phyloP scores from a whole-genome alignment of 2,888 invertebrate genomes.

The Rambutsinella grinnellia region DNA sequence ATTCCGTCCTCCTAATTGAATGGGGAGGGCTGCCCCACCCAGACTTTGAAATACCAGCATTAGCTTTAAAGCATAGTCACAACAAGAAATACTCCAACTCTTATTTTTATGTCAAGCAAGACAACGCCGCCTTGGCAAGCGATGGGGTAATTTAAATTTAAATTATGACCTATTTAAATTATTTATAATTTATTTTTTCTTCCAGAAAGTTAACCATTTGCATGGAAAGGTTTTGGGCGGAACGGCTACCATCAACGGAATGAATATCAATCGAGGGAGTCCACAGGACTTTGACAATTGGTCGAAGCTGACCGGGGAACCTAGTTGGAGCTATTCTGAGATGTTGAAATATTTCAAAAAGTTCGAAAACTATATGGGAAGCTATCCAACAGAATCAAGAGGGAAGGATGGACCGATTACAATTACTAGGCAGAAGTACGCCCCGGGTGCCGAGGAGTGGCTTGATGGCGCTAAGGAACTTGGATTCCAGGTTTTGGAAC shows the following conservation, averaged over 20 bases:
- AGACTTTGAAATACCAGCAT: neutral
- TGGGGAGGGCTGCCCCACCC: neutral
- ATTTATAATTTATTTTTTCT: neutral
- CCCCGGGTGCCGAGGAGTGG: conserved; percentile 6
- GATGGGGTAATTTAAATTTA: neutral
- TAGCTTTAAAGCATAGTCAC: neutral
- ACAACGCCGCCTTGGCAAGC: neutral
- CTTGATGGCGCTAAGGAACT: conserved; percentile 1
- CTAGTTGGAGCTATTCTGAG: conserved; percentile 38
- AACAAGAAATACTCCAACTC: neutral
- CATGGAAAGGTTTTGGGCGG: conserved; percentile 27
- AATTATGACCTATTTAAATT: neutral
- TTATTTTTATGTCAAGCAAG: neutral
- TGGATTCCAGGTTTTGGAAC: neutral
- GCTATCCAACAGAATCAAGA: conserved; percentile 1
- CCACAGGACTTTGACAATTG: conserved; percentile 44
- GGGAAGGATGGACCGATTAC: conserved; percentile 10
- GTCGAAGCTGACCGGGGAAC: conserved; percentile 35
- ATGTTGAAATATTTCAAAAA: conserved; percentile 39
- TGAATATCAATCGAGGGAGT: conserved; percentile 28
- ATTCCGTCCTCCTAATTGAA: neutral
- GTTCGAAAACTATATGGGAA: conserved; percentile 39
- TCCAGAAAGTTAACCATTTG: neutral
- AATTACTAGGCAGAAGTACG: conserved; percentile 6
- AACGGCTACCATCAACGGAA: conserved; percentile 2